A percentile compares a stretch with the other conserved stretches of the same genome.
phyloP scores from a whole-genome alignment of 2,113 vertebrate genomes.

The Eretmochelys imbricata region DNA sequence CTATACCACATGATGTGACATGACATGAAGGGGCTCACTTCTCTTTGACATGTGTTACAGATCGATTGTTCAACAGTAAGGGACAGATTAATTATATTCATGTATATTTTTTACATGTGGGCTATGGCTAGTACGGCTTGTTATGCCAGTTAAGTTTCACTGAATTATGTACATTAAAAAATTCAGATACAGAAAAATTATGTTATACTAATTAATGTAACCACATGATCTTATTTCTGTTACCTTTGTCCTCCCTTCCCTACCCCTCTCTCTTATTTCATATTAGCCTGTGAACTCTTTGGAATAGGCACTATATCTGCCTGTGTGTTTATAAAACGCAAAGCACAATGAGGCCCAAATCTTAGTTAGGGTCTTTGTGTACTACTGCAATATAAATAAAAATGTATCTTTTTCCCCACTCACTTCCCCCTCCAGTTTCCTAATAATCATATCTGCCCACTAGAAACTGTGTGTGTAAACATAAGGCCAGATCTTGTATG shows the following conservation, averaged over 20 bases:
- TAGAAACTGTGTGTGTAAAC: rapidly evolving
- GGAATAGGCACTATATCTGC: not conserved
- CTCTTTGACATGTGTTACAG: rapidly evolving
- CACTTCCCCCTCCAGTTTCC: not conserved
- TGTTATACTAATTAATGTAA: not conserved
- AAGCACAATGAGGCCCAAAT: not conserved
- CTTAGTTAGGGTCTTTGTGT: not conserved
- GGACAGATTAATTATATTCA: not conserved
- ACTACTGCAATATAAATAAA: not conserved
- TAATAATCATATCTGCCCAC: not conserved
- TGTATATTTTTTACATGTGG: not conserved
- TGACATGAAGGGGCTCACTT: not conserved
- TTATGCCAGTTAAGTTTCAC: not conserved
- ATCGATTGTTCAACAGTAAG: not conserved
- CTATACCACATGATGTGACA: not conserved
- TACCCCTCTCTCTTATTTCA: not conserved
- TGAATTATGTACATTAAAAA: not conserved
- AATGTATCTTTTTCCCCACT: not conserved
- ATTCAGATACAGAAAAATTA: not conserved
- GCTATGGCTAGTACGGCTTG: not conserved
- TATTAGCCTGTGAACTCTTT: not conserved
- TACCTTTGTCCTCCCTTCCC: not conserved
- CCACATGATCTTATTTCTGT: not conserved
- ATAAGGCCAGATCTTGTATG: rapidly evolving
- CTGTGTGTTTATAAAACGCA: not conserved